Base-by-base conservation (phyloP, 2,113 vertebrate genomes). In the Tetraodon nigroviridis region DNA sequence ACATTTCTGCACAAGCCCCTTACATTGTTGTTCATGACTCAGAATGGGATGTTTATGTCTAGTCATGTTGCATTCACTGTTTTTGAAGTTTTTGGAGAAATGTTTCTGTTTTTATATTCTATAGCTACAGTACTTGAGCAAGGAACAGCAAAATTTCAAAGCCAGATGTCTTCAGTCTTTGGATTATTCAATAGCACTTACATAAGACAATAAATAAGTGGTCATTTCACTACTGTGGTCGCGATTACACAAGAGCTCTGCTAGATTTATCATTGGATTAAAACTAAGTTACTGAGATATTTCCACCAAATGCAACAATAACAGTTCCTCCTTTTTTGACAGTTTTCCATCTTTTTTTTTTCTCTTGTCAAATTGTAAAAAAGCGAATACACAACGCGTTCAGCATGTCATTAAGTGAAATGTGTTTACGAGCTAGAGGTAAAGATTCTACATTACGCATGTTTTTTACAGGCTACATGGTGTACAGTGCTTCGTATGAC, bases 401-500 rank as follows among this genome's bases (percentile, higher is more conserved):
- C 8, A 37, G 32, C 11, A 12, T 11, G 32, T 37, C 6, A 37
- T 37, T 37, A 11, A 37, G 12, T 11, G 10, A 37, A 37, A 37
- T 11, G 7, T 37, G 32, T 37, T 37, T 12, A 37, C 11, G 1
- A 37, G 7, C 12, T 37, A 11, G 3, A 37, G 10, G 32, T 37
- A 8, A 37, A 11, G 5, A n/a, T n/a, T 46, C n/a, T 16, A 46
- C 13, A 46, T 46, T 46, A 3, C 4, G 44, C n/a, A 7, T 46
- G 44, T 19, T 69, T 40, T 61, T 61, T 65, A 13, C 77, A 99
- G 97, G 95, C 18, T 98, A 98, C 84, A 84, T 97, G 90, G 96
- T 99, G 53, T 90, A 99, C 73, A 97, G 94, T 15, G 96, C 97
- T 10, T 98, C 97, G 13, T 99, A 98, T 41, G 96, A 99, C 45